Conservation (phyloP, 2,797 vertebrate species). For the Alectoris magna region DNA sequence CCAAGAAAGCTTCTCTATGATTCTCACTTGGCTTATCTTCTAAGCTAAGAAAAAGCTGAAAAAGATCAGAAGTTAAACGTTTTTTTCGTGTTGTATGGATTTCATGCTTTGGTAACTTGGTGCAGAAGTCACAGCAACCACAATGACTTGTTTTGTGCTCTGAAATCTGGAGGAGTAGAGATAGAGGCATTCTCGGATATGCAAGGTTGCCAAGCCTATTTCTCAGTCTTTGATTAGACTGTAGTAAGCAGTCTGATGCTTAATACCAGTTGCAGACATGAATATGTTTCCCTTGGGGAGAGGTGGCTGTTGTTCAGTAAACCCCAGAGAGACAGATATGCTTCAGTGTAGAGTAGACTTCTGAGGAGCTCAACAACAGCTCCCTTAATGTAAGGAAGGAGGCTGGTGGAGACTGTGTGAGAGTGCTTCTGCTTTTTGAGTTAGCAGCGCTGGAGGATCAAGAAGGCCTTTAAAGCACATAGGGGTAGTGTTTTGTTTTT, state of each 20-base stretch:
- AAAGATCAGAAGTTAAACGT: not conserved
- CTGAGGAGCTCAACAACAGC: not conserved
- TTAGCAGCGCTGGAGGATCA: not conserved
- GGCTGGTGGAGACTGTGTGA: not conserved
- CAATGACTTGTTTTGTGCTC: not conserved
- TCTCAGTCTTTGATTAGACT: not conserved
- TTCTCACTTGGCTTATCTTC: not conserved
- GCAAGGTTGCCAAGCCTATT: not conserved
- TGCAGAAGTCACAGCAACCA: not conserved
- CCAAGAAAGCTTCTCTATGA: not conserved
- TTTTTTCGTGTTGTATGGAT: not conserved
- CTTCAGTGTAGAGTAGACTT: not conserved
- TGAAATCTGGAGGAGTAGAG: not conserved
- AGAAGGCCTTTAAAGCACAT: not conserved
- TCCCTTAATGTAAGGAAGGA: not conserved
- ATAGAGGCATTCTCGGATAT: not conserved
- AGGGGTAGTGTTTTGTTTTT: not conserved
- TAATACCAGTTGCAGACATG: not conserved
- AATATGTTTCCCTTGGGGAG: not conserved
- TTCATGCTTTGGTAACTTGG: not conserved
- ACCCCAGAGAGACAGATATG: not conserved
- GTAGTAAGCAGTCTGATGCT: not conserved
- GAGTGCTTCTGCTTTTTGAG: not conserved
- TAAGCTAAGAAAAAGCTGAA: constrained; percentile 28
- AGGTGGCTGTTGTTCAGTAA: not conserved